A percentile compares a stretch with the other conserved stretches of the same genome.
Evolutionary conservation across 2,888 invertebrate genomes (phyloP).

Genomic region (Malacosoma neustria): DNA sequence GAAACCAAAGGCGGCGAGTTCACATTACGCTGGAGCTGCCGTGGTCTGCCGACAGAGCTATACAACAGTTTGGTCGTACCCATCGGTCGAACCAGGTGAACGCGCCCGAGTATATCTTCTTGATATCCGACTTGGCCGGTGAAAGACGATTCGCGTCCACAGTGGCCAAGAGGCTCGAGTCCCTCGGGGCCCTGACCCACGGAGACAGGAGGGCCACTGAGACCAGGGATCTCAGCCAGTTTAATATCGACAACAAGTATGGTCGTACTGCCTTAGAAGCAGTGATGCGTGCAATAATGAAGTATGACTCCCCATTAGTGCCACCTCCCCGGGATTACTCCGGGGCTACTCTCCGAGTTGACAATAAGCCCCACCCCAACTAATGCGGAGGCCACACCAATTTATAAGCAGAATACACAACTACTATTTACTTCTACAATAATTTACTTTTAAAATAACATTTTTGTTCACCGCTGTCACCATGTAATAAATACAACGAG

Average conservation of each 20-base stretch:
- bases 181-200: constrained; percentile 97
- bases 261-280: constrained; percentile 91
- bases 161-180: constrained; percentile 96
- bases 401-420: no score
- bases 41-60: constrained; percentile 99
- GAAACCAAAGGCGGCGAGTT: constrained; percentile 94
- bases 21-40: constrained; percentile 99
- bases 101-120: constrained; percentile 98
- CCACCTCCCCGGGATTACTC: constrained; percentile 90
- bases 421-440: no score
- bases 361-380: constrained; percentile 96
- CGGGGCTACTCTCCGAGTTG: constrained; percentile 88
- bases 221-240: constrained; percentile 95
- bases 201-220: constrained; percentile 99
- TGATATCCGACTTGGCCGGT: constrained; percentile 98
- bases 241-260: constrained; percentile 97
- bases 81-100: constrained; percentile 98
- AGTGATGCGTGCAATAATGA: constrained; percentile 96
- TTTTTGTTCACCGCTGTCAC: no score
- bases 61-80: constrained; percentile 99
- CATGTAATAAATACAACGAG: no score
- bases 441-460: no score
- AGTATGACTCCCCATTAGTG: constrained; percentile 88
- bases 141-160: constrained; percentile 97
- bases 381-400: constrained; percentile 95